Base-by-base conservation (phyloP, 2,888 invertebrate genomes). In the Carterocephalus palaemon region DNA sequence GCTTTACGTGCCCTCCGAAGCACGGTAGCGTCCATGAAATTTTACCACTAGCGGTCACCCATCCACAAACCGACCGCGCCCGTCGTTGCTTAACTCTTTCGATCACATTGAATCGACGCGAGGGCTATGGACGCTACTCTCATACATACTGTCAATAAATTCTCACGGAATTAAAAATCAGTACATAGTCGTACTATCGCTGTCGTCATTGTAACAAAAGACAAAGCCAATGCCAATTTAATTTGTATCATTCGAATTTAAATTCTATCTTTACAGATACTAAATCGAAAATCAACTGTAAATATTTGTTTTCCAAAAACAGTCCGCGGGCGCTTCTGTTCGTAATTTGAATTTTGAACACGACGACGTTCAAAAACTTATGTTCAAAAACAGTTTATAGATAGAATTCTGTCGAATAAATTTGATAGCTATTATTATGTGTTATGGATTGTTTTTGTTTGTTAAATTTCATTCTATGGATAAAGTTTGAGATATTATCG, bases 401-500 rank as follows among this genome's bases (percentile, higher is more conserved):
- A 23, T 6, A 3, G 0, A 7, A 3, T 20, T 2, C n/a, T 9
- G 15, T 28, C 28, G 8, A n/a, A 1, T 23, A 6, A 43, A 29
- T 36, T 13, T 13, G 8, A 16, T 29, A 29, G 36, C 23, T 8
- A 7, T 9, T 4, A 1, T n/a, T 1, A 9, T 1, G 10, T 4
- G 2, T 20, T 43, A 37, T 5, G 33, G 43, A 23, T 36, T n/a
- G 23, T 10, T 22, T 37, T 31, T 6, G 12, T 16, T 31, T 23
- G 43, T 10, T 26, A n/a, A n/a, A n/a, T n/a, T n/a, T n/a, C n/a
- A n/a, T 26, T 26, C 12, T 3, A 51, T 52, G 39, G 54, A 59
- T 52, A 60, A 64, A 63, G 60, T 57, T 48, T 48, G 53, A 64
- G 72, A 73, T 71, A 49, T 36, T 70, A 73, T 74, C 74, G 34